A percentile compares a stretch with the other conserved stretches of the same genome.
Evolutionary conservation across 2,797 vertebrate genomes (phyloP).

Genomic region (Chromis chromis): DNA sequence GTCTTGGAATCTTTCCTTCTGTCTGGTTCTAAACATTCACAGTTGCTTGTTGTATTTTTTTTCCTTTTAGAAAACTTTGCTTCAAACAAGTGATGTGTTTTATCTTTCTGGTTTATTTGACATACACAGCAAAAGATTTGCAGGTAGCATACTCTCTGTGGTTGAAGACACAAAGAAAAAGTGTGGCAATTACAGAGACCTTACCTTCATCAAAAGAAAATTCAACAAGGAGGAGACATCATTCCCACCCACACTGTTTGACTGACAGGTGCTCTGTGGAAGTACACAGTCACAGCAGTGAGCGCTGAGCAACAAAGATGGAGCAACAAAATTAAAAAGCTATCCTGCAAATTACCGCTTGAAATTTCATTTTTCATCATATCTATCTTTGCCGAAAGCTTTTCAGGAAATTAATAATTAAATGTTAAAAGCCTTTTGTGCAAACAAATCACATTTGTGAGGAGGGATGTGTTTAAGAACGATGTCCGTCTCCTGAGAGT

Average conservation of each 20-base stretch:
- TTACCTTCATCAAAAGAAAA: conserved; percentile 35
- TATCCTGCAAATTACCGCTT: background rate
- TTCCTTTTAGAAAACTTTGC: background rate
- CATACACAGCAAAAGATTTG: background rate
- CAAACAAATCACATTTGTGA: conserved; percentile 24
- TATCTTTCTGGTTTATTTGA: conserved; percentile 4
- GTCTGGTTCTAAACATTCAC: accelerated
- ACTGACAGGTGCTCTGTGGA: conserved; percentile 44
- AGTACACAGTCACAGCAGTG: background rate
- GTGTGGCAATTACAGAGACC: conserved; percentile 20
- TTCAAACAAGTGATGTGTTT: background rate
- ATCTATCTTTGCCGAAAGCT: conserved; percentile 12
- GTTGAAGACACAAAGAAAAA: conserved; percentile 6
- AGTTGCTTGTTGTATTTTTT: background rate
- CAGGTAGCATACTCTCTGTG: background rate
- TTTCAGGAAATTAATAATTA: conserved; percentile 24
- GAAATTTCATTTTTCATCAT: conserved; percentile 16
- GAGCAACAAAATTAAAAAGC: background rate
- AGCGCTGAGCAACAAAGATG: background rate
- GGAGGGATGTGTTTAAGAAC: conserved; percentile 12
- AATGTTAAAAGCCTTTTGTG: conserved; percentile 29
- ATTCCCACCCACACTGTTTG: conserved; percentile 34
- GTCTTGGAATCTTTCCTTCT: background rate
- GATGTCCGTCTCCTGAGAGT: conserved; percentile 33
- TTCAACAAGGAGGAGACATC: background rate